Conservation (phyloP, 2,888 invertebrate genomes). For the Dysmachus trigonus region DNA sequence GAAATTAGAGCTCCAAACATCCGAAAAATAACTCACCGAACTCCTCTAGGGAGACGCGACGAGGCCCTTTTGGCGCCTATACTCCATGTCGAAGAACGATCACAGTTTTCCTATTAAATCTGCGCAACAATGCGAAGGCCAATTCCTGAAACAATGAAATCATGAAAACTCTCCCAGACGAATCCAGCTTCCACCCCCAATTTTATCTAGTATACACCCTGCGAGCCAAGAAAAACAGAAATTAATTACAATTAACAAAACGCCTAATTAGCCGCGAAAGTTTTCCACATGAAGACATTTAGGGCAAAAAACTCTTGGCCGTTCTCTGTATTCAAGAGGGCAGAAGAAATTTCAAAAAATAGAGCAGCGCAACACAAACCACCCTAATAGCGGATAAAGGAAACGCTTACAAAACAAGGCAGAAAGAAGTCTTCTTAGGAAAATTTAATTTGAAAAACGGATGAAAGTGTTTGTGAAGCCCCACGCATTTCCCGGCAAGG, state of each 20-base stretch:
- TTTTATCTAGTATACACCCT: neutral
- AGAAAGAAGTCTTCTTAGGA: conserved; percentile 46
- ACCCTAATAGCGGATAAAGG: conserved; percentile 26
- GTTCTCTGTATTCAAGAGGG: neutral
- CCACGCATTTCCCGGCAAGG: conserved; percentile 46
- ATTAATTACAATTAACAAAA: conserved; percentile 65
- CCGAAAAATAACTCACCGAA: neutral
- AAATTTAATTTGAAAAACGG: conserved; percentile 64
- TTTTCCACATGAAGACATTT: neutral
- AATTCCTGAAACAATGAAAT: neutral
- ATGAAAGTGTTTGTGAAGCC: conserved; percentile 66
- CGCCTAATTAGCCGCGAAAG: conserved; percentile 60
- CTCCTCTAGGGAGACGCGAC: neutral
- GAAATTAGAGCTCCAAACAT: neutral
- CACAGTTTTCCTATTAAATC: neutral
- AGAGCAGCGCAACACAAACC: neutral
- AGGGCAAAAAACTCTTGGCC: neutral
- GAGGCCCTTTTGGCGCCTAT: neutral
- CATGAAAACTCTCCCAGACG: neutral
- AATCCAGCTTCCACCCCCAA: neutral
- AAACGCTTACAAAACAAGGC: neutral
- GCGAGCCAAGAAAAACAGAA: conserved; percentile 45
- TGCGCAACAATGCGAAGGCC: neutral
- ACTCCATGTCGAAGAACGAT: neutral
- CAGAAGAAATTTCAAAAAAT: neutral